Percentiles rank a stretch among this genome's conserved stretches.
phyloP scores from a whole-genome alignment of 2,888 invertebrate genomes.

The Scaptomyza flava region DNA sequence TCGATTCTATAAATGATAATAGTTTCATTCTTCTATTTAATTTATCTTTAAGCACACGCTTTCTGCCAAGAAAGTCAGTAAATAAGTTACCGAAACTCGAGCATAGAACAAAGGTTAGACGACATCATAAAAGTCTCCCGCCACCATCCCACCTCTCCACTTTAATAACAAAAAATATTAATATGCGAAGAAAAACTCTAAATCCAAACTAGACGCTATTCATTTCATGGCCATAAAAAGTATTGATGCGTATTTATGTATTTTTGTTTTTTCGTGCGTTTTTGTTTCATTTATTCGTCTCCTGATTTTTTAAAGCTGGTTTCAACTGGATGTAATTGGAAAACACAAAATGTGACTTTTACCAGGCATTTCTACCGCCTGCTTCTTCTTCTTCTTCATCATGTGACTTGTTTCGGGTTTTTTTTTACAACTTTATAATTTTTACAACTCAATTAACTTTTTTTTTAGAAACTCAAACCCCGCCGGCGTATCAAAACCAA shows the following conservation, averaged over 20 bases:
- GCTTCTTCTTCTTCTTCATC: conserved; percentile 6
- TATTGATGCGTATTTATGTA: conserved; percentile 62
- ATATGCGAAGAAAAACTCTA: conserved; percentile 46
- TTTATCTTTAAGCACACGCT: background rate
- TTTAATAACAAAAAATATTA: conserved; percentile 27
- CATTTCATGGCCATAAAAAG: conserved; percentile 69
- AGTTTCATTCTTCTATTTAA: background rate
- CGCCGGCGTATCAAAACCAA: conserved; percentile 47
- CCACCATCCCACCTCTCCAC: background rate
- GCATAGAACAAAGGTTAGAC: conserved; percentile 7
- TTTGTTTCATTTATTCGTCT: conserved; percentile 10
- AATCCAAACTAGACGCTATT: conserved; percentile 61
- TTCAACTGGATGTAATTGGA: conserved; percentile 64
- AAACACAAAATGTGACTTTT: conserved; percentile 59
- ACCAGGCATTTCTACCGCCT: conserved; percentile 31
- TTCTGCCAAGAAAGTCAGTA: background rate
- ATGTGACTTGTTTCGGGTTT: conserved; percentile 22
- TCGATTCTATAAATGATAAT: too few relatives aligned
- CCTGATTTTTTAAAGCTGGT: conserved; percentile 39
- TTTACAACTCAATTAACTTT: conserved; percentile 78
- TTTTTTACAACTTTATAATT: conserved; percentile 77
- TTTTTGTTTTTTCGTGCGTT: conserved; percentile 29
- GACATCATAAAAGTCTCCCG: conserved; percentile 50
- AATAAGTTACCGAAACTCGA: conserved; percentile 15
- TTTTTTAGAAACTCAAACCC: conserved; percentile 56